Conservation (phyloP, 2,797 vertebrate species). For the Vultur gryphus region DNA sequence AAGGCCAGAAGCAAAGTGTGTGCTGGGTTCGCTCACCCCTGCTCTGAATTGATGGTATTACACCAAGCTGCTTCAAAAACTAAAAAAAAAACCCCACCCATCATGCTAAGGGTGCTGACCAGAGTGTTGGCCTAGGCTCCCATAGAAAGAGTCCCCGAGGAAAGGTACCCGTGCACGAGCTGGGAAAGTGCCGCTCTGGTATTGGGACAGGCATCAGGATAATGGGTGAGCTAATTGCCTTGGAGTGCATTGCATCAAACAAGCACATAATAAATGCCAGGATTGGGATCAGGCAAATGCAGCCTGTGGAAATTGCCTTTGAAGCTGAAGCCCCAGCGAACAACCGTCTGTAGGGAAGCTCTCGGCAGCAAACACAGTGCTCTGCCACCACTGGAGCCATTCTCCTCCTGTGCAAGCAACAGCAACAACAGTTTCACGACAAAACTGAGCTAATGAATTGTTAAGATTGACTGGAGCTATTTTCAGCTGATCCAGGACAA, state of each 20-base stretch:
- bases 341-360: neutral
- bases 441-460: neutral
- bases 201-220: neutral
- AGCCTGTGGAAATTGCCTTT: neutral
- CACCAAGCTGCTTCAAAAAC: neutral
- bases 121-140: neutral
- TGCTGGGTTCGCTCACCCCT: neutral
- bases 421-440: neutral
- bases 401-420: neutral
- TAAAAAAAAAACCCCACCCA: neutral
- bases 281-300: neutral
- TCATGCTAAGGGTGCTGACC: neutral
- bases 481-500: neutral
- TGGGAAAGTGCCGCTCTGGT: neutral
- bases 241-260: neutral
- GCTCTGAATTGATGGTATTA: neutral
- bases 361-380: neutral
- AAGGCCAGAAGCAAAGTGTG: neutral
- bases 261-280: neutral
- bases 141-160: neutral
- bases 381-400: accelerated
- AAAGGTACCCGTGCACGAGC: neutral
- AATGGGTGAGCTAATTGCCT: neutral
- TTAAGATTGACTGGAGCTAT: neutral
- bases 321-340: neutral